These are phyloP conservation scores for Solen grandis DNA, from an alignment of 1,140 invertebrate genomes.

Conservation along the genomic window DNA sequence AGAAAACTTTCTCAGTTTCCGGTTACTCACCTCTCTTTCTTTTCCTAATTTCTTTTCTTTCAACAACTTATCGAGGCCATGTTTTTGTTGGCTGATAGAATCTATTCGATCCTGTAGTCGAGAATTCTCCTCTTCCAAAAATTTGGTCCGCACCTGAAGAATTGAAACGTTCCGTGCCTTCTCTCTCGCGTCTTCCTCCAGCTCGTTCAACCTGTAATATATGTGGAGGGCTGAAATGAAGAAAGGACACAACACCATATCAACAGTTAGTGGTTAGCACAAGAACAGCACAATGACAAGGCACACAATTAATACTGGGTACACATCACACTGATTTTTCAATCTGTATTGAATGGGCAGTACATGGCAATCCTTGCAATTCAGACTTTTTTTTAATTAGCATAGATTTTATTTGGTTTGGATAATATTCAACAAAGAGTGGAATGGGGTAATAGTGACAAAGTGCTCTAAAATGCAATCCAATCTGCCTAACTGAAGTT, in stretches of 20 bases:
- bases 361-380: too few species aligned
- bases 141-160: slow-evolving; percentile 69
- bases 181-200: slow-evolving; percentile 71
- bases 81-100: slow-evolving; percentile 70
- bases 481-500: too few species aligned
- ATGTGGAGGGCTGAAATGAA: slow-evolving; percentile 56
- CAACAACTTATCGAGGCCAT: slow-evolving; percentile 69
- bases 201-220: slow-evolving; percentile 74
- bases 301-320: too few species aligned
- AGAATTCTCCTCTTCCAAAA: slow-evolving; percentile 77
- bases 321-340: too few species aligned
- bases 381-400: too few species aligned
- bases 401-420: too few species aligned
- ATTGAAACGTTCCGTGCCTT: slow-evolving; percentile 69
- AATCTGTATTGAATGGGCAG: too few species aligned
- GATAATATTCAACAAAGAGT: too few species aligned
- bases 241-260: slow-evolving; percentile 43
- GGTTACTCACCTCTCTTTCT: slow-evolving; percentile 66
- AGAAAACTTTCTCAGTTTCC: too few species aligned
- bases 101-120: slow-evolving; percentile 73
- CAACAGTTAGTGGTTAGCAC: background rate
- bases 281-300: background rate
- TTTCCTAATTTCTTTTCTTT: slow-evolving; percentile 70
- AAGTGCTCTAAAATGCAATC: too few species aligned
- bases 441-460: too few species aligned